Evolutionary conservation across 2,888 invertebrate genomes (phyloP).

Genomic region (Tridacna gigas): DNA sequence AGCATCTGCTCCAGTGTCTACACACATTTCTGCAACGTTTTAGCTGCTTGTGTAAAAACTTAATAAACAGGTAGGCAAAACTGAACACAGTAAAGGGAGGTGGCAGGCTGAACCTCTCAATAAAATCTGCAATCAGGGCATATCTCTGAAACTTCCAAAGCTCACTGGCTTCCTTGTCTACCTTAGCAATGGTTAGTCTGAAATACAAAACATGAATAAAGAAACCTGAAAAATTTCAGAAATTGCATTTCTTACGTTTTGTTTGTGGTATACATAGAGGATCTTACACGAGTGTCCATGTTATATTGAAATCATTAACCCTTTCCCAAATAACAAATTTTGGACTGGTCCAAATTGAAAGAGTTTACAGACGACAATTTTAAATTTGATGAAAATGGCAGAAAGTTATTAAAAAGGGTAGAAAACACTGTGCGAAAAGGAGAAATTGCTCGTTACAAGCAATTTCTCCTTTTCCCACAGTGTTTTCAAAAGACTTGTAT

Average conservation of each 20-base stretch:
- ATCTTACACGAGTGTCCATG: neutral
- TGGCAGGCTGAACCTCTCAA: slow-evolving; percentile 97
- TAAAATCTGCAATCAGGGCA: slow-evolving; percentile 97
- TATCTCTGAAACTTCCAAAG: slow-evolving; percentile 99
- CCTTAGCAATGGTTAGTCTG: slow-evolving; percentile 87
- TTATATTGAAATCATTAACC: neutral
- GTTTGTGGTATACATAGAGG: no score
- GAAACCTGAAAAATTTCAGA: no score
- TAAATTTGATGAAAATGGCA: no score
- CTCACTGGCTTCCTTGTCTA: slow-evolving; percentile 97
- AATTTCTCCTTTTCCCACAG: no score
- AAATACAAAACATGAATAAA: slow-evolving; percentile 21
- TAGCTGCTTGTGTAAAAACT: slow-evolving; percentile 57
- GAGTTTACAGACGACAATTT: no score
- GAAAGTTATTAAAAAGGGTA: no score
- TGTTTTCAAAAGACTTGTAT: no score
- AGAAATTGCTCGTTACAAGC: no score
- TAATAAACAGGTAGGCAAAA: slow-evolving; percentile 91
- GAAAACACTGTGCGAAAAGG: no score
- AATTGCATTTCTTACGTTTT: no score
- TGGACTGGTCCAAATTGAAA: no score
- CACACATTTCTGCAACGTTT: slow-evolving; percentile 46
- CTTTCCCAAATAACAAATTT: neutral
- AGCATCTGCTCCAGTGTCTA: slow-evolving; percentile 50
- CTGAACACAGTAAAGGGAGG: slow-evolving; percentile 96